phyloP scores from a whole-genome alignment of 2,888 invertebrate species.

The Xestia rhomboidea region DNA sequence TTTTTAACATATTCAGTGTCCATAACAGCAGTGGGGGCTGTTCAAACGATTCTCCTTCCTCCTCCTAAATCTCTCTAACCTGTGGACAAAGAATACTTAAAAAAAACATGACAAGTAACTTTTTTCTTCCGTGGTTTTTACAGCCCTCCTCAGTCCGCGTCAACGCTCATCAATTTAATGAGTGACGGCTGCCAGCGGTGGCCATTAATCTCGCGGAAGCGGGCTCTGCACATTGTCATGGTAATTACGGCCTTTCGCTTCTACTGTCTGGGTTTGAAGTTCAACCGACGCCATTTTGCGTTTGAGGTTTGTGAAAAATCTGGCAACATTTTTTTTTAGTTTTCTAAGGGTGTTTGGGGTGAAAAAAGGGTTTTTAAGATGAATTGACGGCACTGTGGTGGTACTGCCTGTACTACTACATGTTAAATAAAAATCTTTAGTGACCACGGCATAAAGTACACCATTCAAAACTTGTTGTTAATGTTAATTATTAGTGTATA shows the following conservation, averaged over 20 bases:
- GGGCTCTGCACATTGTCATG: constrained; percentile 67
- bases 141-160: constrained; percentile 54
- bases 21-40: too few relatives aligned
- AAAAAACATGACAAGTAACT: not conserved
- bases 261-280: constrained; percentile 43
- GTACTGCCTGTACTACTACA: not conserved
- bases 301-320: constrained; percentile 1
- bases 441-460: not conserved
- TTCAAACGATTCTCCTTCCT: not conserved
- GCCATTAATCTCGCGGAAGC: constrained; percentile 70
- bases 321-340: not conserved
- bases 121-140: constrained; percentile 24
- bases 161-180: constrained; percentile 74
- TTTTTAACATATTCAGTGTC: not conserved
- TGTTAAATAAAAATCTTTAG: not conserved
- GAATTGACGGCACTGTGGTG: not conserved
- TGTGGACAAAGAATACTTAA: not conserved
- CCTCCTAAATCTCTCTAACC: not conserved
- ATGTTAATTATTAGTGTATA: too few relatives aligned
- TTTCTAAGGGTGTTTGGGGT: not conserved
- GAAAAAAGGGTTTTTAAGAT: not conserved
- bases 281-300: constrained; percentile 14
- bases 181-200: constrained; percentile 65
- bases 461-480: not conserved
- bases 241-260: constrained; percentile 61